Evolutionary conservation across 2,888 invertebrate genomes (phyloP).

Genomic region (Conops quadrifasciatus): DNA sequence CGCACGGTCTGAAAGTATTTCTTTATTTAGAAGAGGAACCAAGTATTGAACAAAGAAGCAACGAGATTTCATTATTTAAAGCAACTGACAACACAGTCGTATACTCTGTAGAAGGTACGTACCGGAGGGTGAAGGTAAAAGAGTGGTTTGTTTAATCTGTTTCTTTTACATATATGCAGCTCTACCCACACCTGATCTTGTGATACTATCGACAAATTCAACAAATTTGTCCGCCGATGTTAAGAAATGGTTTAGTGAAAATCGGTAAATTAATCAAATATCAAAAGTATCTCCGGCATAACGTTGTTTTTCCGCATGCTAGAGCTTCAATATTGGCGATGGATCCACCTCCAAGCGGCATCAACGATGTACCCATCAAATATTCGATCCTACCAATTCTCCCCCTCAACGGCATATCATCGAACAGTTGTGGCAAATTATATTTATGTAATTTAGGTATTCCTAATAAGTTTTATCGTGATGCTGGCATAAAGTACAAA

Average conservation of each 20-base stretch:
- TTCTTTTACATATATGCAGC: slow-evolving; percentile 50
- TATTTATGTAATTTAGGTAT: slow-evolving; percentile 88
- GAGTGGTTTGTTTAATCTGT: background rate
- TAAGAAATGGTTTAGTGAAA: slow-evolving; percentile 75
- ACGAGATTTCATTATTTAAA: slow-evolving; percentile 74
- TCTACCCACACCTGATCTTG: slow-evolving; percentile 65
- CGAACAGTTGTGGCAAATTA: slow-evolving; percentile 73
- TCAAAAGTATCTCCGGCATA: background rate
- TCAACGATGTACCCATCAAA: slow-evolving; percentile 70
- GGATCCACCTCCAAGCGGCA: slow-evolving; percentile 78
- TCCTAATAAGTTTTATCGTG: slow-evolving; percentile 78
- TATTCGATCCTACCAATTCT: slow-evolving; percentile 77
- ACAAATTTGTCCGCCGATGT: slow-evolving; percentile 66
- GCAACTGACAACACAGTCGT: slow-evolving; percentile 72
- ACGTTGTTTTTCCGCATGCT: slow-evolving; percentile 20
- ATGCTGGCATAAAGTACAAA: slow-evolving; percentile 80
- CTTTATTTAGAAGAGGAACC: slow-evolving; percentile 69
- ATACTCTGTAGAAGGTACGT: slow-evolving; percentile 65
- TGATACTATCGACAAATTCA: slow-evolving; percentile 62
- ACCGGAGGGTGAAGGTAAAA: background rate
- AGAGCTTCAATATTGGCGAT: slow-evolving; percentile 78
- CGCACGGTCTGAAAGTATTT: slow-evolving; percentile 80
- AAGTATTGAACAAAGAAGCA: slow-evolving; percentile 67
- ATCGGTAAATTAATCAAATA: slow-evolving; percentile 59
- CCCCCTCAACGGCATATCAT: slow-evolving; percentile 72